Evolutionary conservation across 2,797 vertebrate species (phyloP).

Genomic region (Scolopax bukidnonensis): DNA sequence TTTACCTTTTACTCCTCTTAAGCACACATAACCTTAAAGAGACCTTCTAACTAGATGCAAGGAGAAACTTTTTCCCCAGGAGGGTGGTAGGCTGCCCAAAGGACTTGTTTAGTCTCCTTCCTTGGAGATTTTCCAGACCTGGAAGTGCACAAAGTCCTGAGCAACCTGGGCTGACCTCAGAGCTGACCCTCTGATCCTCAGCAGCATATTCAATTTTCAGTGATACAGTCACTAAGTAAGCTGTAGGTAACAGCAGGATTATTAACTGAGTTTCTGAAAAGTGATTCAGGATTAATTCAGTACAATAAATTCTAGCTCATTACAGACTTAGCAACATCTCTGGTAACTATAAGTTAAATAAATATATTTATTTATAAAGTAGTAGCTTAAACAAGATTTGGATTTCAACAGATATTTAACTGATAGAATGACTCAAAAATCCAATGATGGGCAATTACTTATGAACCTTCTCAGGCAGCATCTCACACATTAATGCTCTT

Average conservation of each 20-base stretch:
- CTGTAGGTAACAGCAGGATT: background rate
- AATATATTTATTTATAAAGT: background rate
- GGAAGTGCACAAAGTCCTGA: background rate
- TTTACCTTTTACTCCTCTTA: background rate
- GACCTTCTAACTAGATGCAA: background rate
- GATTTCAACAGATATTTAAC: background rate
- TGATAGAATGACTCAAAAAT: background rate
- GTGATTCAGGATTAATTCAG: background rate
- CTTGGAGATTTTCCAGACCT: background rate
- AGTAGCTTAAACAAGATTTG: background rate
- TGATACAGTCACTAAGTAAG: background rate
- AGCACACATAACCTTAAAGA: background rate
- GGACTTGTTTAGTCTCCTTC: background rate
- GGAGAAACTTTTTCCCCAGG: background rate
- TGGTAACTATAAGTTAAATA: background rate
- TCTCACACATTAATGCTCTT: fast-evolving
- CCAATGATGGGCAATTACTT: background rate
- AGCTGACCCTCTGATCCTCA: background rate
- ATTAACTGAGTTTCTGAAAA: background rate
- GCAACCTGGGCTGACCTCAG: background rate
- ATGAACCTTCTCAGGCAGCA: background rate
- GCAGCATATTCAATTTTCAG: background rate
- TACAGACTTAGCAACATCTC: background rate
- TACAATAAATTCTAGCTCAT: background rate
- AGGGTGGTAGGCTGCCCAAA: background rate